Evolutionary conservation across 64 coral and sea anemone genomes (phyloP).

Genomic region (Actinia equina): DNA sequence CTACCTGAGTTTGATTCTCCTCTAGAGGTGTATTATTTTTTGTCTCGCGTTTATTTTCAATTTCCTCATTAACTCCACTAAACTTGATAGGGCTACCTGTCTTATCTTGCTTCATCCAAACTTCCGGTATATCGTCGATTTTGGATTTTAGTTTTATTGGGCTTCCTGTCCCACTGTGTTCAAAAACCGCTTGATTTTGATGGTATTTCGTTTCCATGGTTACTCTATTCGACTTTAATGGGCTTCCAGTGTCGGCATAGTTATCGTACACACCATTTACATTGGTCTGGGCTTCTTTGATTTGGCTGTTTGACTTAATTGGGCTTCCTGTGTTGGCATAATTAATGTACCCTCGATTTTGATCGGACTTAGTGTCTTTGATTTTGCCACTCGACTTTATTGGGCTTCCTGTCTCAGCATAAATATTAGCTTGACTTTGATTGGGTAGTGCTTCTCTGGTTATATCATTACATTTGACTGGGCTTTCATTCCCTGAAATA

Average conservation of each 20-base stretch:
- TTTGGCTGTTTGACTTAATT: neutral
- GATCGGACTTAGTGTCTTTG: neutral
- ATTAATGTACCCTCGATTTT: neutral
- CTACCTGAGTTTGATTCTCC: neutral
- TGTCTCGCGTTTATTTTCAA: neutral
- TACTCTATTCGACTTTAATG: neutral
- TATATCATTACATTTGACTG: neutral
- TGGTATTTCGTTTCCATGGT: neutral
- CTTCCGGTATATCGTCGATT: neutral
- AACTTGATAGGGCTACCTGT: neutral
- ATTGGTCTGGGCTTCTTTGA: neutral
- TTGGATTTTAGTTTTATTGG: neutral
- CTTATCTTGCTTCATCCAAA: neutral
- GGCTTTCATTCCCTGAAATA: neutral
- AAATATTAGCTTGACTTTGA: neutral
- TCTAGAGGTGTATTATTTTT: neutral
- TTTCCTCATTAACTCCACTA: neutral
- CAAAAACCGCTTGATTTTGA: neutral
- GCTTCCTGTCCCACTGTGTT: neutral
- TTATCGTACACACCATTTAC: neutral
- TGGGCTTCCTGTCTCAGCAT: neutral
- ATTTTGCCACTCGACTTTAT: neutral
- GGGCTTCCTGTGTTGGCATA: neutral
- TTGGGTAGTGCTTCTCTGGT: neutral
- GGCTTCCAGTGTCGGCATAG: neutral